A percentile compares a stretch with the other conserved stretches of the same genome.
These are phyloP conservation scores for Ridgeia piscesae DNA, from an alignment of 1,140 invertebrate species.

Conservation along the genomic window DNA sequence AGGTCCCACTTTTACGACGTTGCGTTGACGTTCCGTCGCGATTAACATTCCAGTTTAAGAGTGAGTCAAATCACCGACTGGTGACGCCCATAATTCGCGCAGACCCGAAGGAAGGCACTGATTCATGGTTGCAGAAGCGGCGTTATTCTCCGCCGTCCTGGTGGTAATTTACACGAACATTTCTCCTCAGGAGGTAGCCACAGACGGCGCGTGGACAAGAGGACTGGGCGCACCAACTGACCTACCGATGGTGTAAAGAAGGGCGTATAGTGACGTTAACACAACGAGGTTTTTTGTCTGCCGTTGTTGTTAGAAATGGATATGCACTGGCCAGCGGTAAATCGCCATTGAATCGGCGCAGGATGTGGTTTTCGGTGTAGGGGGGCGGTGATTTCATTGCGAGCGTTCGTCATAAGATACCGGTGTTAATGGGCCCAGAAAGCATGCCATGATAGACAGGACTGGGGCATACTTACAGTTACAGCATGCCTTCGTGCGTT, in stretches of 20 bases:
- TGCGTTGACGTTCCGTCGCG: background rate
- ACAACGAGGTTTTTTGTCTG: background rate
- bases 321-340: background rate
- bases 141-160: background rate
- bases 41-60: background rate
- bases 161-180: background rate
- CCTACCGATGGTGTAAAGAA: background rate
- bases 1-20: background rate
- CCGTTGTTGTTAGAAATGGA: background rate
- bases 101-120: background rate
- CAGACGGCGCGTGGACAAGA: background rate
- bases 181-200: background rate
- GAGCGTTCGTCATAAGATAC: background rate
- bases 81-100: background rate
- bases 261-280: background rate
- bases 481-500: no score
- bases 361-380: background rate
- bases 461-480: no score
- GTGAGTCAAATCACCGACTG: background rate
- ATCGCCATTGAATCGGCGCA: background rate
- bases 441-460: background rate
- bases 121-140: background rate
- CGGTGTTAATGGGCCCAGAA: background rate
- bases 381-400: background rate
- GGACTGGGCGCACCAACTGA: background rate